Percentiles rank a stretch among this genome's conserved stretches.
These are phyloP conservation scores for Dolichallabes microphthalmus DNA, from an alignment of 2,113 vertebrate genomes.

Conservation along the genomic window DNA sequence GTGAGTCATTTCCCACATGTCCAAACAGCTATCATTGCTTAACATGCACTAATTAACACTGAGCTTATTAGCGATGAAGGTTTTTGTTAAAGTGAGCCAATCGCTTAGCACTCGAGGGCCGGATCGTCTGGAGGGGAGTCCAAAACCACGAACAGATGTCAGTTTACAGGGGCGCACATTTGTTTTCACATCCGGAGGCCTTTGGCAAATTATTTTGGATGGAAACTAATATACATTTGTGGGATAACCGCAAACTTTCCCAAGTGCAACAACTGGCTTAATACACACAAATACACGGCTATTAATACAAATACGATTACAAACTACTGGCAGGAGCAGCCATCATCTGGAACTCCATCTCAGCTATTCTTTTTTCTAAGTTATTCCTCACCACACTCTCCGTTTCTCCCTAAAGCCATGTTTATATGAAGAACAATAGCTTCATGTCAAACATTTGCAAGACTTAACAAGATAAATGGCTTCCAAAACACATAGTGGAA, in stretches of 20 bases:
- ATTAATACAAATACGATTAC: constrained; percentile 30
- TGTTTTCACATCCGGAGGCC: constrained; percentile 49
- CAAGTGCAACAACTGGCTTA: constrained; percentile 27
- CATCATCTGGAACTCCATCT: constrained; percentile 17
- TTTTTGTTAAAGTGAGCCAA: constrained; percentile 21
- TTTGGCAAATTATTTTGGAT: constrained; percentile 47
- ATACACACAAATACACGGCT: constrained; percentile 33
- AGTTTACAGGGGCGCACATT: constrained; percentile 46
- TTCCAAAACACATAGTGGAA: background rate
- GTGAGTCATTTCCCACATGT: background rate
- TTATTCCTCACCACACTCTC: background rate
- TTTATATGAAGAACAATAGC: background rate
- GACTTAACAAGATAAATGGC: background rate
- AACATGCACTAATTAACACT: constrained; percentile 20
- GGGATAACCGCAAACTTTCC: constrained; percentile 43
- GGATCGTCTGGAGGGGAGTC: constrained; percentile 35
- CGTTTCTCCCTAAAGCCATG: background rate
- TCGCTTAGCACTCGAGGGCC: constrained; percentile 16
- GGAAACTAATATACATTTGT: constrained; percentile 54
- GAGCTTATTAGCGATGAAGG: constrained; percentile 25
- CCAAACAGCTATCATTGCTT: constrained; percentile 7
- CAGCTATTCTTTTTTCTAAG: constrained; percentile 7
- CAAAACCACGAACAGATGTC: constrained; percentile 57
- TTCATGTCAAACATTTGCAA: background rate
- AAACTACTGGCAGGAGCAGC: constrained; percentile 36